phyloP scores from a whole-genome alignment of 2,888 invertebrate genomes.

The Ecdyonurus torrentis region DNA sequence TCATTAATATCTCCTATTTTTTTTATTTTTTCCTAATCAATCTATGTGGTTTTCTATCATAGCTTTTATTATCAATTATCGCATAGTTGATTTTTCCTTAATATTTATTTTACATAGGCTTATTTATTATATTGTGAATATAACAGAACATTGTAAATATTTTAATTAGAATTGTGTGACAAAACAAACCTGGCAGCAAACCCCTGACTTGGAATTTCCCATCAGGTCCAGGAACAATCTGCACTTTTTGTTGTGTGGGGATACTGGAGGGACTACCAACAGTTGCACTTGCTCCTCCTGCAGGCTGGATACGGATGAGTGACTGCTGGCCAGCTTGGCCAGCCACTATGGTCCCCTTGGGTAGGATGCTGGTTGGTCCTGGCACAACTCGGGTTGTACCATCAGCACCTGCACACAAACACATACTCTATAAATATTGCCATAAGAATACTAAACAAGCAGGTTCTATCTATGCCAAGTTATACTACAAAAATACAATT shows the following conservation, averaged over 20 bases:
- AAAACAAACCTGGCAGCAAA: slow-evolving; percentile 51
- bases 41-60: not conserved
- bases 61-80: not conserved
- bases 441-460: not conserved
- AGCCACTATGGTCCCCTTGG: slow-evolving; percentile 28
- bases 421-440: not conserved
- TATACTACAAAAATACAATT: not conserved
- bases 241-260: slow-evolving; percentile 50
- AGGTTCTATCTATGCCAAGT: too few relatives aligned
- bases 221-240: slow-evolving; percentile 77
- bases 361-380: slow-evolving; percentile 36
- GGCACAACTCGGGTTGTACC: slow-evolving; percentile 46
- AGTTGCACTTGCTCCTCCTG: not conserved
- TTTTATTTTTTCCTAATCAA: too few relatives aligned
- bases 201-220: slow-evolving; percentile 87
- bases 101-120: not conserved
- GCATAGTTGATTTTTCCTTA: too few relatives aligned
- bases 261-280: not conserved
- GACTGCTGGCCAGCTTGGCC: slow-evolving; percentile 26
- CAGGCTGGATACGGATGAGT: slow-evolving; percentile 31
- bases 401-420: slow-evolving; percentile 28
- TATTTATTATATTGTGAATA: not conserved
- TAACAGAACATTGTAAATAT: not conserved
- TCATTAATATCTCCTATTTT: too few relatives aligned
- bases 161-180: not conserved